These are phyloP conservation scores for Hozukius guyotensis DNA, from an alignment of 2,797 vertebrate genomes.

Conservation along the genomic window DNA sequence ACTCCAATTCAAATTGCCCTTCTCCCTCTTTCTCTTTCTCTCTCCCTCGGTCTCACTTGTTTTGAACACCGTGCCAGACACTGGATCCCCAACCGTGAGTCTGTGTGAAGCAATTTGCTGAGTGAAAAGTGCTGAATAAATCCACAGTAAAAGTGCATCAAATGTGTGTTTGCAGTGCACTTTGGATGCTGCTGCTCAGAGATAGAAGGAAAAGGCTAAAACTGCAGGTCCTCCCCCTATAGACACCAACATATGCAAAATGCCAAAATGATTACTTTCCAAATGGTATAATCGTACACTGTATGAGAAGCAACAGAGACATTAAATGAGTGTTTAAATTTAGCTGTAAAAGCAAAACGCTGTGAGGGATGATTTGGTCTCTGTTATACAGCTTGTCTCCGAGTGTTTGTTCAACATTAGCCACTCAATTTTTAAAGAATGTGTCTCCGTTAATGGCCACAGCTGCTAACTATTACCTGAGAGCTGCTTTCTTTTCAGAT, in stretches of 20 bases:
- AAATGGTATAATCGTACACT: neutral
- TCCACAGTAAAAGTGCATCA: constrained; percentile 45
- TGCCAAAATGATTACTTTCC: neutral
- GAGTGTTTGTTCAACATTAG: constrained; percentile 49
- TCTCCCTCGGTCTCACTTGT: constrained; percentile 48
- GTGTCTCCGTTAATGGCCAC: constrained; percentile 41
- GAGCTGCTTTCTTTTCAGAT: constrained; percentile 56
- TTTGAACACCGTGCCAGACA: constrained; percentile 66
- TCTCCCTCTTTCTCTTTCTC: constrained; percentile 39
- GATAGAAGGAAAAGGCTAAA: constrained; percentile 20
- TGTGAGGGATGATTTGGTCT: neutral
- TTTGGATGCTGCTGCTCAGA: constrained; percentile 25
- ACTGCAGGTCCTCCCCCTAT: neutral
- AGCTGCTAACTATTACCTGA: constrained; percentile 74
- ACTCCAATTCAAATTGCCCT: constrained; percentile 71
- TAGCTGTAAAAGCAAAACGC: constrained; percentile 3
- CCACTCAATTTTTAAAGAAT: constrained; percentile 44
- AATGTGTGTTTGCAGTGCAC: constrained; percentile 46
- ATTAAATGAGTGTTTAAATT: neutral
- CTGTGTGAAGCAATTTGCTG: constrained; percentile 70
- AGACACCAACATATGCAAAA: neutral
- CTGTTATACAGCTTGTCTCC: constrained; percentile 24
- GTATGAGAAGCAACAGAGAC: neutral
- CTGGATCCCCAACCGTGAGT: constrained; percentile 55
- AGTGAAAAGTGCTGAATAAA: constrained; percentile 67